These are phyloP conservation scores for Archilochus colubris DNA, from an alignment of 2,113 vertebrate genomes.

Conservation along the genomic window DNA sequence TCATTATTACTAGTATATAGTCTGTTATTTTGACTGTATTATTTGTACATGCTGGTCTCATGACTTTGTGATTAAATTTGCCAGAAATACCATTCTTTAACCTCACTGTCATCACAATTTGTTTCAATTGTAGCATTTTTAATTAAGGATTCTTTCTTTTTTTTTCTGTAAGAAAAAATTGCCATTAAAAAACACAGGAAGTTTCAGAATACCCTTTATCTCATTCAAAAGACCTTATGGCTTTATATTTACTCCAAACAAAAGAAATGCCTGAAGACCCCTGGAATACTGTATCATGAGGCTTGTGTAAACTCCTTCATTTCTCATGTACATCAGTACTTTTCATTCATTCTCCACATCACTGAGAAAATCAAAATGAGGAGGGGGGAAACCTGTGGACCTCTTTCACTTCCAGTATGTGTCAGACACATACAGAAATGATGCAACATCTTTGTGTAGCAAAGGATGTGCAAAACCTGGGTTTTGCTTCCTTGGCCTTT, in stretches of 20 bases:
- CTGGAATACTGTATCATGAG: not conserved
- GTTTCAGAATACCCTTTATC: not conserved
- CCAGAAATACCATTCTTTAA: not conserved
- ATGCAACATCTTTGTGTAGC: not conserved
- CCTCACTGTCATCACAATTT: not conserved
- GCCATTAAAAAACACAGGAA: not conserved
- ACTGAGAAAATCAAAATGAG: not conserved
- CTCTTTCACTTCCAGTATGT: not conserved
- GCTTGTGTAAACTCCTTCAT: not conserved
- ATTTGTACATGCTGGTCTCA: not conserved
- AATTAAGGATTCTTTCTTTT: constrained; percentile 8
- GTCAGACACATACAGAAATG: not conserved
- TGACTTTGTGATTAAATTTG: not conserved
- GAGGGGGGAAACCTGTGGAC: not conserved
- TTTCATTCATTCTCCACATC: not conserved
- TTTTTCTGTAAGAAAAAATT: not conserved
- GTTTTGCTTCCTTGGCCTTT: not conserved
- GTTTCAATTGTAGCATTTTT: not conserved
- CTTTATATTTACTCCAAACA: not conserved
- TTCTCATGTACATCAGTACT: not conserved
- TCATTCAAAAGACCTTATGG: not conserved
- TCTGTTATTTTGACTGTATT: not conserved
- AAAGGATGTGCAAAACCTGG: fast-evolving
- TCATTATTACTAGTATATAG: not conserved
- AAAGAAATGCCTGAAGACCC: not conserved